Conservation (phyloP, 2,113 vertebrate genomes). For the Climacteris rufus region DNA sequence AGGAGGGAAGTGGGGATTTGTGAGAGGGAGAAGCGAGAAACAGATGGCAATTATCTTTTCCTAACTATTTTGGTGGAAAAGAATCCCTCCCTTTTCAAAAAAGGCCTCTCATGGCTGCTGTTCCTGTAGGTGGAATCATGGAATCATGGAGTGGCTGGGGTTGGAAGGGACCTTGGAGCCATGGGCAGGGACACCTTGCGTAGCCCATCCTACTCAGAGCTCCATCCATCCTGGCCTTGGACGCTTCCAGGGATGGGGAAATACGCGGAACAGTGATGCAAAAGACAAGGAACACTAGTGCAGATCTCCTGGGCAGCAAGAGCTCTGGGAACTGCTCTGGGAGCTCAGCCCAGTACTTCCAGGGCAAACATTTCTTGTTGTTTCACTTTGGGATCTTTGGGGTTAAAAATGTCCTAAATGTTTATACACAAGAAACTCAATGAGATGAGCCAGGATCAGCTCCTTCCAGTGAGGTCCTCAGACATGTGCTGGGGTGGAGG, state of each 20-base stretch:
- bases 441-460: neutral
- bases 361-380: neutral
- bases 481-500: neutral
- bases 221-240: neutral
- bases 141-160: neutral
- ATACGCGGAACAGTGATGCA: neutral
- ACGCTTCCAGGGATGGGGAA: neutral
- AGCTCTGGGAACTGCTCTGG: neutral
- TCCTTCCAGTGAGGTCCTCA: neutral
- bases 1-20: neutral
- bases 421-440: neutral
- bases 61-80: neutral
- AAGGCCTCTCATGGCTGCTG: rapidly evolving
- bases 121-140: neutral
- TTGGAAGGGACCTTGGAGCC: neutral
- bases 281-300: neutral
- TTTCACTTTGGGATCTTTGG: neutral
- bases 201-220: neutral
- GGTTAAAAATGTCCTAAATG: neutral
- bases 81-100: neutral
- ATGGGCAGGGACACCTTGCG: neutral
- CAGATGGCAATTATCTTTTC: neutral
- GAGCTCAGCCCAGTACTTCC: neutral
- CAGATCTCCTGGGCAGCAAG: rapidly evolving
- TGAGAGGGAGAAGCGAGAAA: neutral